phyloP scores from a whole-genome alignment of 2,113 vertebrate species.

The Sinocyclocheilus rhinocerous region DNA sequence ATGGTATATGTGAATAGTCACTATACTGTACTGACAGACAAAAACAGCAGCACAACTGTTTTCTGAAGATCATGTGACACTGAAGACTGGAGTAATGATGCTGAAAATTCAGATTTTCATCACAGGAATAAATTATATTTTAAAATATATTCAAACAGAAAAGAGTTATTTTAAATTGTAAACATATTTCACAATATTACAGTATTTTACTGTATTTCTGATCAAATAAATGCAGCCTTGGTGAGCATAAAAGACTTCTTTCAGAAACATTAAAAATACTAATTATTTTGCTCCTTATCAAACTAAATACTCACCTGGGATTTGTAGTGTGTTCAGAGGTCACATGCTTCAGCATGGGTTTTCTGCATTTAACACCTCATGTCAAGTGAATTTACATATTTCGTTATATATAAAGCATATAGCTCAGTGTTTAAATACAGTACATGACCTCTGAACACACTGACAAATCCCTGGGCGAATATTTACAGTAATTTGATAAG shows the following conservation, averaged over 20 bases:
- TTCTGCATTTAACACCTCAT: not conserved
- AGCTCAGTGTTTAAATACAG: not conserved
- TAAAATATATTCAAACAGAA: too few relatives aligned
- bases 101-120: too few relatives aligned
- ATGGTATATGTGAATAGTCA: not conserved
- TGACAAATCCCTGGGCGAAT: not conserved
- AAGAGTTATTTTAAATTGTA: too few relatives aligned
- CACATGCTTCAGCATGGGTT: not conserved
- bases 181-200: too few relatives aligned
- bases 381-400: not conserved
- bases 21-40: not conserved
- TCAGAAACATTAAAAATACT: not conserved
- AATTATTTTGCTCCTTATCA: not conserved
- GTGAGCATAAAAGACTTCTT: not conserved
- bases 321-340: not conserved
- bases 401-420: not conserved
- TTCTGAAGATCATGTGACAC: too few relatives aligned
- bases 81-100: too few relatives aligned
- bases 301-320: not conserved
- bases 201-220: too few relatives aligned
- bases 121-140: too few relatives aligned
- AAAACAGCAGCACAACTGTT: too few relatives aligned
- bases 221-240: too few relatives aligned
- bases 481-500: constrained; percentile 19
- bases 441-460: not conserved